Evolutionary conservation across 2,888 invertebrate species (phyloP), one percentile per base, ranked within the genome.

Genomic region (Caenorhabditis angaria): DNA sequence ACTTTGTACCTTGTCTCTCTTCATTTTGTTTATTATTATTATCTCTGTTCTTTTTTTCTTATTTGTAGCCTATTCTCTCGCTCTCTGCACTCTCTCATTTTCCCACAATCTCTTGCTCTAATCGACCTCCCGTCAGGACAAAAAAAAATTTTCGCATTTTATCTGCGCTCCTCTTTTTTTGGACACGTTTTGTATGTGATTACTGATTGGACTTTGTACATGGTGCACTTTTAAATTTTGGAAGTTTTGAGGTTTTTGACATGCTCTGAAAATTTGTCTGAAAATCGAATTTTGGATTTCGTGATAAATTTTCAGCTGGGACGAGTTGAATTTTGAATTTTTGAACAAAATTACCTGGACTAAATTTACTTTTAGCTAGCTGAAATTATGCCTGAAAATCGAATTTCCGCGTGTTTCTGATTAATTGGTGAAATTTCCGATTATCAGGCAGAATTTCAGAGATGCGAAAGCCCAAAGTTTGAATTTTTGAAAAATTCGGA

Each of bases 1-100:
- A 70, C 70, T 70, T 70, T 70, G 65, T 61, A 70, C 70, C 50
- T 62, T 69, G 61, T 20, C 64, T 60, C 53, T 60, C 4, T 1
- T 24, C n/a, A 0, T 57, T 57, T 60, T 64, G 56, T 57, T 58
- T 69, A 64, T 64, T 56, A 61, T 58, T 56, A 29, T n/a, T n/a
- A n/a, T n/a, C n/a, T n/a, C n/a, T n/a, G n/a, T n/a, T n/a, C 22
- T 10, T 41, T 6, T 41, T 14, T 41, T 41, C 41, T 41, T 41
- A 41, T 41, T 55, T 53, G 69, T 69, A 64, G 69, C 32, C 57
- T 20, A 32, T 61, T 57, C 61, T 29, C 55, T 35, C 28, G n/a
- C n/a, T 57, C 28, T 63, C 22, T 41, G 24, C 48, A 22, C 55
- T 32, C 6, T 12, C 28, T 61, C 62, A 59, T 53, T n/a, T 12